Conservation (phyloP, 2,888 invertebrate genomes). For the Lagria hirta region DNA sequence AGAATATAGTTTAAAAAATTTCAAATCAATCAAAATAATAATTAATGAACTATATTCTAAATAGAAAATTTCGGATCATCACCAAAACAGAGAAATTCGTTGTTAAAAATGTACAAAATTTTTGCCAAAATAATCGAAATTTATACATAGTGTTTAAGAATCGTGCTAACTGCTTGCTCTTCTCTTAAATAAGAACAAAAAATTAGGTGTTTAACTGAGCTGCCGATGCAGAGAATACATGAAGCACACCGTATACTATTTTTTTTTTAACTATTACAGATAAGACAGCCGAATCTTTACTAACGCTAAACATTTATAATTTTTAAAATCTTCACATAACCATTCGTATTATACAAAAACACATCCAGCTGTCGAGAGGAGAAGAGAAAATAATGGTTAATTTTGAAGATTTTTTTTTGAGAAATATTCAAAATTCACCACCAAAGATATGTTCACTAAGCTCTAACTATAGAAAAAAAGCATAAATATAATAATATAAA, state of each 20-base stretch:
- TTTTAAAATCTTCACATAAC: constrained; percentile 32
- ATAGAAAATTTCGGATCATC: constrained; percentile 36
- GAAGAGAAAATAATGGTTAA: too few species aligned
- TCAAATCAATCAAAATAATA: constrained; percentile 40
- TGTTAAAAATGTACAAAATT: constrained; percentile 48
- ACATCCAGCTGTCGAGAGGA: constrained; percentile 11
- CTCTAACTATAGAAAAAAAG: constrained; percentile 20
- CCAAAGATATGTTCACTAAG: constrained; percentile 8
- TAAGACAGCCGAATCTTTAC: constrained; percentile 38
- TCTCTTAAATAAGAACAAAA: constrained; percentile 23
- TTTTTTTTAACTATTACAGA: constrained; percentile 20
- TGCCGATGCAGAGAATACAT: constrained; percentile 45
- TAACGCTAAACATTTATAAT: constrained; percentile 42
- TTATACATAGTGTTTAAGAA: constrained; percentile 27
- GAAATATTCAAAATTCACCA: too few species aligned
- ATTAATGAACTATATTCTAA: constrained; percentile 31
- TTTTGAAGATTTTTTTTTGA: too few species aligned
- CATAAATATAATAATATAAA: constrained; percentile 25
- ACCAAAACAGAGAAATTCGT: constrained; percentile 46
- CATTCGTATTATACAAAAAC: constrained; percentile 29
- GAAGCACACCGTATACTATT: constrained; percentile 46
- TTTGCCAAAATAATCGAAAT: constrained; percentile 27
- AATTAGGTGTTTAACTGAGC: constrained; percentile 36
- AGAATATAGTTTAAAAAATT: constrained; percentile 46
- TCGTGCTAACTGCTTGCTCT: constrained; percentile 24